phyloP scores from a whole-genome alignment of 1,140 invertebrate genomes.

The Gonioctena quinquepunctata region DNA sequence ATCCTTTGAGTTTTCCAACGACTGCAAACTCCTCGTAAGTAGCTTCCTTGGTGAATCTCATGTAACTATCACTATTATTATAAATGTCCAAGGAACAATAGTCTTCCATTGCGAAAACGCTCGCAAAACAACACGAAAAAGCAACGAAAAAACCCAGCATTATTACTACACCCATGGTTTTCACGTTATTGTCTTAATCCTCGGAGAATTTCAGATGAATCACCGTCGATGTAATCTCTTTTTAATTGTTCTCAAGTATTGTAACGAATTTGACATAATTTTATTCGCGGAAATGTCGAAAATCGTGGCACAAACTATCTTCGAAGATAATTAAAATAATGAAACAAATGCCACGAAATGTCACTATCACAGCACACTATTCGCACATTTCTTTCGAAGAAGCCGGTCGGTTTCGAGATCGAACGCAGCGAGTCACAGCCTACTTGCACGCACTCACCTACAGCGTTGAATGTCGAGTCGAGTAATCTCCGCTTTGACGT shows the following conservation, averaged over 20 bases:
- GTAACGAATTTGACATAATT: not conserved
- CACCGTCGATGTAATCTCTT: not conserved
- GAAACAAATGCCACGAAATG: not conserved
- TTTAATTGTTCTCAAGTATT: not conserved
- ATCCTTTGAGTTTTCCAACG: conserved; percentile 70
- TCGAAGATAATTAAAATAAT: not conserved
- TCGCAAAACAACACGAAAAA: conserved; percentile 4
- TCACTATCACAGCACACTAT: not conserved
- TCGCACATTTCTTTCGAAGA: too few species aligned
- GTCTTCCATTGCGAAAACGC: conserved; percentile 38
- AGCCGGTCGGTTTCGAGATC: not conserved
- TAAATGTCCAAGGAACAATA: conserved; percentile 48
- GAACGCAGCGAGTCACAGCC: not conserved
- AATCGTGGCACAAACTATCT: not conserved
- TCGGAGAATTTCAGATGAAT: conserved; percentile 1
- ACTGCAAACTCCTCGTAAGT: conserved; percentile 68
- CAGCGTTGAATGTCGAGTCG: not conserved
- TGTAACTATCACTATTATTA: conserved; percentile 50
- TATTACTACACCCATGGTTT: not conserved
- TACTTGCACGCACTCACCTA: not conserved
- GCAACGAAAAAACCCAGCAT: not conserved
- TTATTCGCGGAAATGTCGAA: not conserved
- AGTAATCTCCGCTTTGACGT: not conserved
- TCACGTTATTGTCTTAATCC: not conserved
- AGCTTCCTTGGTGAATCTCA: conserved; percentile 74